These are phyloP conservation scores for Clunio marinus DNA, from an alignment of 2,888 invertebrate species.

Conservation along the genomic window DNA sequence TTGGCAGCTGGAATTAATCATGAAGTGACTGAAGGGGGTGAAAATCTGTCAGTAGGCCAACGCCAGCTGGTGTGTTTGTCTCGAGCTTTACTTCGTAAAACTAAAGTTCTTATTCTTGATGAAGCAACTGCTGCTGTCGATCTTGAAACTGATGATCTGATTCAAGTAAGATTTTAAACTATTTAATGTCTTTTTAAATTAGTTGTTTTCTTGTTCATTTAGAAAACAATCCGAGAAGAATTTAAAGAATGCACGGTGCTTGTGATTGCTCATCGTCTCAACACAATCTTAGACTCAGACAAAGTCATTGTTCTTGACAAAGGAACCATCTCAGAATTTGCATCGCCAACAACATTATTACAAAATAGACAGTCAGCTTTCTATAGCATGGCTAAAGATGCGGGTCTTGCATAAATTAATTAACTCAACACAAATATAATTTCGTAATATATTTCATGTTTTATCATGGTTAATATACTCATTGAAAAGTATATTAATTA, in stretches of 20 bases:
- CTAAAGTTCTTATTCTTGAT: conserved; percentile 77
- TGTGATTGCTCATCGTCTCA: conserved; percentile 88
- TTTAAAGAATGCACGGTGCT: conserved; percentile 84
- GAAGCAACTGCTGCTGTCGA: conserved; percentile 90
- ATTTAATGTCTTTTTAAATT: background rate
- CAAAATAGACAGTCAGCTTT: conserved; percentile 67
- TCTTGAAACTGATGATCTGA: conserved; percentile 84
- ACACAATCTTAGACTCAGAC: conserved; percentile 88
- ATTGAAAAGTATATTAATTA: too few relatives aligned
- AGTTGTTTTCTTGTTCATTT: too few relatives aligned
- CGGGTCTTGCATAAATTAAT: conserved; percentile 58
- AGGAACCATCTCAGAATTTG: conserved; percentile 73
- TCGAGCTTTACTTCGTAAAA: conserved; percentile 78
- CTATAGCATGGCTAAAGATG: conserved; percentile 81
- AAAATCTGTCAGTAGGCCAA: conserved; percentile 86
- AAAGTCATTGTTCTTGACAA: conserved; percentile 65
- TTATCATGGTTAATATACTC: too few relatives aligned
- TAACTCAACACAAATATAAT: too few relatives aligned
- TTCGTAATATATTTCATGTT: too few relatives aligned
- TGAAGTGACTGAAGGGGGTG: conserved; percentile 86
- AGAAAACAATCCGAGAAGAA: conserved; percentile 83
- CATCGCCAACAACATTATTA: conserved; percentile 66
- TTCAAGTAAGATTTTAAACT: conserved; percentile 50
- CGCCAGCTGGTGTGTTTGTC: conserved; percentile 82
- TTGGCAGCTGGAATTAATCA: conserved; percentile 73